A percentile compares a stretch with the other conserved stretches of the same genome.
Evolutionary conservation across 2,797 vertebrate species (phyloP).

Genomic region (Arnoldichthys spilopterus): DNA sequence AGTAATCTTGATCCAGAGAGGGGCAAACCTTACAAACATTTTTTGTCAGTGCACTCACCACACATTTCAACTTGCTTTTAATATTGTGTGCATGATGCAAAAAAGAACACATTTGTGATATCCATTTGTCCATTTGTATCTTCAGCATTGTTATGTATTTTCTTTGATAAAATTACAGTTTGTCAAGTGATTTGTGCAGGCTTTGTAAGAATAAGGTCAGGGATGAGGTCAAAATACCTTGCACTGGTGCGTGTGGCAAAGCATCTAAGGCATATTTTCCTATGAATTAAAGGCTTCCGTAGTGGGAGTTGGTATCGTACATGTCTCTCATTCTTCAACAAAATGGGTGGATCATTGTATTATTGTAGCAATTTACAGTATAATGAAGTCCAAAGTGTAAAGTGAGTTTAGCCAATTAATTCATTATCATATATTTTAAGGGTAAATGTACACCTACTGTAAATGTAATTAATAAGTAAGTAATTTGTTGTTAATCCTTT

Average conservation of each 20-base stretch:
- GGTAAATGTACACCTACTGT: neutral
- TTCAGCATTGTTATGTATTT: neutral
- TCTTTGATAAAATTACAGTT: neutral
- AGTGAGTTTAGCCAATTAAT: neutral
- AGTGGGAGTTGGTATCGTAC: neutral
- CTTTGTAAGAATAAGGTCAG: neutral
- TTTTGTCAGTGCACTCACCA: neutral
- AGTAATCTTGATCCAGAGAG: neutral
- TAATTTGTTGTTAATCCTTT: neutral
- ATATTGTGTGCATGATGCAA: neutral
- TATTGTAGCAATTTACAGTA: neutral
- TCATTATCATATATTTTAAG: neutral
- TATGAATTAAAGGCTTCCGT: constrained; percentile 12
- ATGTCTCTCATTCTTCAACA: neutral
- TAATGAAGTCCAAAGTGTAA: neutral
- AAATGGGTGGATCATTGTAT: neutral
- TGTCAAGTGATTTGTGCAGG: constrained; percentile 15
- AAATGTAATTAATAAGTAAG: constrained; percentile 1
- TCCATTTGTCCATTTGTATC: neutral
- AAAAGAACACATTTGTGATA: neutral
- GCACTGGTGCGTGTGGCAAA: constrained; percentile 30
- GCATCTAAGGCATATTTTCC: constrained; percentile 49
- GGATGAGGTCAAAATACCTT: neutral
- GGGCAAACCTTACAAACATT: neutral
- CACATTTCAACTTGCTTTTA: neutral